Conservation (phyloP, 2,113 vertebrate genomes). For the Excalfactoria chinensis region DNA sequence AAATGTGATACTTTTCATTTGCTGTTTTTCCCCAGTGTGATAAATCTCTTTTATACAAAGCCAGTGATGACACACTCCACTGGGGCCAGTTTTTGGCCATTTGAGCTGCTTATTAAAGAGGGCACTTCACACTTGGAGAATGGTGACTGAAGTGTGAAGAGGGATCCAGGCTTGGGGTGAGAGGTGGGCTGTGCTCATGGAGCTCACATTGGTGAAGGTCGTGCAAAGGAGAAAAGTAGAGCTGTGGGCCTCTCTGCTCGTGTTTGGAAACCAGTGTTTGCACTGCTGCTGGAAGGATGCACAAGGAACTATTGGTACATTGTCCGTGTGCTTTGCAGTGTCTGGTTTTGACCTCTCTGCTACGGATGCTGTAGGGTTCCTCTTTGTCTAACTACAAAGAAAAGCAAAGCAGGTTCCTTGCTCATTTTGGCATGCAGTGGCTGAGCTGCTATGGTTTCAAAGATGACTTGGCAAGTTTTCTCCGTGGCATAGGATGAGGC, state of each 20-base stretch:
- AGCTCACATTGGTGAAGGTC: too few relatives aligned
- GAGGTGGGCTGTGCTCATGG: neutral
- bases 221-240: neutral
- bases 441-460: neutral
- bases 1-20: neutral
- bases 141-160: neutral
- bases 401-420: neutral
- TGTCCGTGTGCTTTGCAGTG: accelerated
- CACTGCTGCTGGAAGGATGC: neutral
- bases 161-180: neutral
- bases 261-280: neutral
- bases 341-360: neutral
- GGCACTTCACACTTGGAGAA: neutral
- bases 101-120: neutral
- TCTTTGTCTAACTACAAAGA: neutral
- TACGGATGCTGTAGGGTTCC: neutral
- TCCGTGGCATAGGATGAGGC: neutral
- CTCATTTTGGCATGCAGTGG: neutral
- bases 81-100: neutral
- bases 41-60: neutral
- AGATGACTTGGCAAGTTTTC: neutral
- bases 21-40: neutral
- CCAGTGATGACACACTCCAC: neutral
- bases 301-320: neutral
- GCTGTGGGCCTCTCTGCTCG: neutral